Evolutionary conservation across 1,140 invertebrate species (phyloP), one percentile per base, ranked within the genome.

Genomic region (Mycetomoellerius zeteki): DNA sequence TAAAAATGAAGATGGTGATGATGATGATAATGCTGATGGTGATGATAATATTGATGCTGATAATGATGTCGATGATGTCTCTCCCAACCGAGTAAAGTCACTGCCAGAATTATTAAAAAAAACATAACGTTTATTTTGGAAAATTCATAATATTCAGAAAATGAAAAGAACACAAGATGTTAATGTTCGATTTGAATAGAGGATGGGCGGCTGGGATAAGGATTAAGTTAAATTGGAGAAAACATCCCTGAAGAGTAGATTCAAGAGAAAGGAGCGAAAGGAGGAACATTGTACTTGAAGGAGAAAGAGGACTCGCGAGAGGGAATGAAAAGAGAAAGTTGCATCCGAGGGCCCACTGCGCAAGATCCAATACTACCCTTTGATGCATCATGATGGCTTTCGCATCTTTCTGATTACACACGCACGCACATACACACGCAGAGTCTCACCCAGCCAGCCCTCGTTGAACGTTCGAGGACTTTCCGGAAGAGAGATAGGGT

Each of bases 71-170:
- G 50, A 24, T 54, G 50, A 65, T n/a, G 1, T n/a, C n/a, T 60
- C 80, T 75, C n/a, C 54, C 56, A 50, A 88, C 12, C 24, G 73
- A 73, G n/a, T 82, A 77, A 86, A 86, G 47, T 75, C 60, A 19
- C 64, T 82, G 33, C 33, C 47, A 85, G 21, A 12, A 24, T 80
- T 43, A 64, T 78, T 69, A 67, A 88, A 80, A 80, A 33, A 75
- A 87, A 64, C 47, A 69, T 73, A 85, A 85, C 50, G 43, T 81
- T 65, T 67, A 86, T 85, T 86, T 86, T 86, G 33, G 73, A 86
- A 86, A 86, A 86, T 86, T 80, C 27, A 86, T 81, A 86, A 87
- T 77, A 77, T 85, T 54, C 27, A 75, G 27, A 84, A 58, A 75
- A 69, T 50, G n/a, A 89, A 84, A 33, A 50, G 52, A 78, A 65